These are phyloP conservation scores for Tychaedon coryphoeus DNA, from an alignment of 2,113 vertebrate species.

Conservation along the genomic window DNA sequence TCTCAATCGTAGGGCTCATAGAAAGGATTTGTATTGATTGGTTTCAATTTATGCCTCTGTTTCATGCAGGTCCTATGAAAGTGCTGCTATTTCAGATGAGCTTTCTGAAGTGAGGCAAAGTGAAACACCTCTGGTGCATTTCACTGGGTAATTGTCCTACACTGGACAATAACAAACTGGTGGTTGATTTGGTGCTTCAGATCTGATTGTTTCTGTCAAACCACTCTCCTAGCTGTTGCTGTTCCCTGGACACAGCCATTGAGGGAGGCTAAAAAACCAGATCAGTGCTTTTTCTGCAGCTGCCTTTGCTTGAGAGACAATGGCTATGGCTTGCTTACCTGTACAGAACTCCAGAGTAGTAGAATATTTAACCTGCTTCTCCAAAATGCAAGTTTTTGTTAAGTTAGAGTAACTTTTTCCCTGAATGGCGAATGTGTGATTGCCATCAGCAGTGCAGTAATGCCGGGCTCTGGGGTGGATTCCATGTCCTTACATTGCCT, in stretches of 20 bases:
- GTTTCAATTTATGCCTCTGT: not conserved
- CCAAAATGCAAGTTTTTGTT: not conserved
- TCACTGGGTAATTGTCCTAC: not conserved
- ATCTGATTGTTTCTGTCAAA: not conserved
- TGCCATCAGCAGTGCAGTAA: not conserved
- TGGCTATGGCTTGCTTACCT: not conserved
- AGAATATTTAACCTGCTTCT: not conserved
- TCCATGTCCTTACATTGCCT: not conserved
- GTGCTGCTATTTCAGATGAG: not conserved
- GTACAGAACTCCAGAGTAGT: not conserved
- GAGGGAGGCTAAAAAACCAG: not conserved
- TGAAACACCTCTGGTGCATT: not conserved
- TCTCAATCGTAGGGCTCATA: not conserved
- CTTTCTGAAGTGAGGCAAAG: not conserved
- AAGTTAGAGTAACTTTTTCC: not conserved
- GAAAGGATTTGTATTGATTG: not conserved
- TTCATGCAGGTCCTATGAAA: not conserved
- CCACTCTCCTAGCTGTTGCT: not conserved
- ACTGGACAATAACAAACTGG: not conserved
- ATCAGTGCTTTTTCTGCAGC: not conserved
- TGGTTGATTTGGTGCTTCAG: not conserved
- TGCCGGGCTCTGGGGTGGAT: not conserved
- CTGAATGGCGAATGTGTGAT: not conserved
- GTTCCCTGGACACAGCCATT: not conserved
- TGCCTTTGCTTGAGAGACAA: not conserved